Conservation (phyloP, 2,113 vertebrate species). For the Aplodontia rufa region DNA sequence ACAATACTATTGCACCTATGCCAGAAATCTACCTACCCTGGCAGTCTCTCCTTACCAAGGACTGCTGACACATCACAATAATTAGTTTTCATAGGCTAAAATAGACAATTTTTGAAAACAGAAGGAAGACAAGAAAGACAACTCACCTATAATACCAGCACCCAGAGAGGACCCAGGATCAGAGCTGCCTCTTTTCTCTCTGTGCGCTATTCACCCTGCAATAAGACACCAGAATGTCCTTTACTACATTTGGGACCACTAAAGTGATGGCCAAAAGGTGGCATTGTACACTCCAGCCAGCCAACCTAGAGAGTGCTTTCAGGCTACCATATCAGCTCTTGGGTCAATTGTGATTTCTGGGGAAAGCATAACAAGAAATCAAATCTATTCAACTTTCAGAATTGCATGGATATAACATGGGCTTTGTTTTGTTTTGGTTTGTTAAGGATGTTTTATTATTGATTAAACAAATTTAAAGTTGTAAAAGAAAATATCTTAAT, state of each 20-base stretch:
- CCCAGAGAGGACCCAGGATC: background rate
- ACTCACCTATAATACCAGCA: background rate
- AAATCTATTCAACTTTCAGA: background rate
- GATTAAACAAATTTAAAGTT: conserved; percentile 58
- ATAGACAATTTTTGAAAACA: background rate
- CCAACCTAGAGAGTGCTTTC: background rate
- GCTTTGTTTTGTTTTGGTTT: background rate
- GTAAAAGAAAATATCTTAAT: background rate
- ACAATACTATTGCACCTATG: background rate
- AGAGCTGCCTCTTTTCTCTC: background rate
- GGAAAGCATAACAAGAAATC: background rate
- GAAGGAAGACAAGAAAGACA: background rate
- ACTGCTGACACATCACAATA: background rate
- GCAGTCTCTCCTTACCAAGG: background rate
- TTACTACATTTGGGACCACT: background rate
- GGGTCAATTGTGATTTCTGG: background rate
- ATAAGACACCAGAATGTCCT: background rate
- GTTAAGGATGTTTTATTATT: conserved; percentile 81
- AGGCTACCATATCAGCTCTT: background rate
- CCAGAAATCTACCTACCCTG: background rate
- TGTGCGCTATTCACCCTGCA: background rate
- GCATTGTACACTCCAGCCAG: background rate
- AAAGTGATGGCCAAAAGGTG: background rate
- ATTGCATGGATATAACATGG: background rate
- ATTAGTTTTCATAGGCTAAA: background rate